Percentiles rank a stretch among this genome's conserved stretches.
These are phyloP conservation scores for Pseudotriccus pelzelni DNA, from an alignment of 2,797 vertebrate genomes.

Conservation along the genomic window DNA sequence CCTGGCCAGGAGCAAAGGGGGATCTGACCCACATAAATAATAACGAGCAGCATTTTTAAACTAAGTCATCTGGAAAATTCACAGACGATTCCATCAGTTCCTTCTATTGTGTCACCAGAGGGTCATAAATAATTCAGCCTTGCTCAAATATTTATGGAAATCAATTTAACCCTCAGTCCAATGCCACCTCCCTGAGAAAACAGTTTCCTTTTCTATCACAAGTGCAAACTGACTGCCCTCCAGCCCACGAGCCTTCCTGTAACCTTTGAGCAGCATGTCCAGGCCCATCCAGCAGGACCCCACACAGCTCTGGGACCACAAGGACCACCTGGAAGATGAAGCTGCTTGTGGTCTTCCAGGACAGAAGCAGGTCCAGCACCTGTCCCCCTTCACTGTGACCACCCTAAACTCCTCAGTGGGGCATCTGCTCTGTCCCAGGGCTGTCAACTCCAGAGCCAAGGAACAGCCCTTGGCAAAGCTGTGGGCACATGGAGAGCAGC, in stretches of 20 bases:
- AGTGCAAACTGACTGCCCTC: background rate
- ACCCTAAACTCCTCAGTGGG: fast-evolving
- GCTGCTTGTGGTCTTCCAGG: background rate
- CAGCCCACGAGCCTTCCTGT: background rate
- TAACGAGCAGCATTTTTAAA: slow-evolving; percentile 48
- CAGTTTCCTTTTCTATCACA: background rate
- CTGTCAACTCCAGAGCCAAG: background rate
- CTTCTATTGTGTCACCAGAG: slow-evolving; percentile 60
- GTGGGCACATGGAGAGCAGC: background rate
- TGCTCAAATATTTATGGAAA: slow-evolving; percentile 75
- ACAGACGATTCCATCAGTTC: background rate
- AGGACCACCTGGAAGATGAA: background rate
- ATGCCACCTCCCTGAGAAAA: slow-evolving; percentile 60
- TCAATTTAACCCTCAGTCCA: slow-evolving; percentile 62
- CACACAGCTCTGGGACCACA: background rate
- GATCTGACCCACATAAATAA: slow-evolving; percentile 43
- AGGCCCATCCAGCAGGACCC: background rate
- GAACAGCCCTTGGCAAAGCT: background rate
- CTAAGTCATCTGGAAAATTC: slow-evolving; percentile 67
- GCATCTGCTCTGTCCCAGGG: background rate
- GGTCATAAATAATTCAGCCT: slow-evolving; percentile 73
- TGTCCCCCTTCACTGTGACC: background rate
- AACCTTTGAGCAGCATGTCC: background rate
- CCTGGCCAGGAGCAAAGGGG: slow-evolving; percentile 14
- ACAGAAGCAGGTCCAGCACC: background rate